phyloP scores from a whole-genome alignment of 2,797 vertebrate genomes.

The Cyprinodon diabolis region DNA sequence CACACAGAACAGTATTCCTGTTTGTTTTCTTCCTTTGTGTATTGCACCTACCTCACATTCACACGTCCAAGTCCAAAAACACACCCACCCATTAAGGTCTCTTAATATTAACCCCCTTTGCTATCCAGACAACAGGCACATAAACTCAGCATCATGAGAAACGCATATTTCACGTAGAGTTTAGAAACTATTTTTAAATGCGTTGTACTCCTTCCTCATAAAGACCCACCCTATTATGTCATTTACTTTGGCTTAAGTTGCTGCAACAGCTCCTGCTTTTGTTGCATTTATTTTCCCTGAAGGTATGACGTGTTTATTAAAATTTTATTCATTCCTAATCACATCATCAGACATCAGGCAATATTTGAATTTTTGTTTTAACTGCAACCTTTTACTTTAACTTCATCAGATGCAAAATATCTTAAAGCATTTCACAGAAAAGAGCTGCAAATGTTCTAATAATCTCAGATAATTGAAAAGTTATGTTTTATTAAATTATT shows the following conservation, averaged over 20 bases:
- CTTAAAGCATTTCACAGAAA: conserved; percentile 4
- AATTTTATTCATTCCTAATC: conserved; percentile 17
- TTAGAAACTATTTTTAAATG: conserved; percentile 61
- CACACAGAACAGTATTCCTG: conserved; percentile 75
- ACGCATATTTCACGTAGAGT: conserved; percentile 51
- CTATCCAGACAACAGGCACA: conserved; percentile 38
- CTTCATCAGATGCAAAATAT: conserved; percentile 26
- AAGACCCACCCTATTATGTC: conserved; percentile 65
- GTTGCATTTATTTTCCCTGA: conserved; percentile 41
- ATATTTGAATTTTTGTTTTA: conserved; percentile 1
- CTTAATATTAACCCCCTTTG: conserved; percentile 35
- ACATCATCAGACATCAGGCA: conserved; percentile 20
- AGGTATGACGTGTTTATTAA: background rate
- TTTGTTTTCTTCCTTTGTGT: conserved; percentile 71
- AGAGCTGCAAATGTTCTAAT: conserved; percentile 14
- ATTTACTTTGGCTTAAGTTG: conserved; percentile 51
- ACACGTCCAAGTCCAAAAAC: conserved; percentile 28
- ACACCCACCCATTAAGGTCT: conserved; percentile 31
- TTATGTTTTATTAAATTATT: conserved; percentile 22
- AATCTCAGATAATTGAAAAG: conserved; percentile 23
- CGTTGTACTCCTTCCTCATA: conserved; percentile 44
- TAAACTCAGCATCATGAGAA: conserved; percentile 45
- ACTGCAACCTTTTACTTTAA: conserved; percentile 30
- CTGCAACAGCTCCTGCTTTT: conserved; percentile 62
- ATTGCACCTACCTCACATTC: conserved; percentile 60